These are phyloP conservation scores for Bugulina stolonifera DNA, from an alignment of 2,888 invertebrate species.

Conservation along the genomic window DNA sequence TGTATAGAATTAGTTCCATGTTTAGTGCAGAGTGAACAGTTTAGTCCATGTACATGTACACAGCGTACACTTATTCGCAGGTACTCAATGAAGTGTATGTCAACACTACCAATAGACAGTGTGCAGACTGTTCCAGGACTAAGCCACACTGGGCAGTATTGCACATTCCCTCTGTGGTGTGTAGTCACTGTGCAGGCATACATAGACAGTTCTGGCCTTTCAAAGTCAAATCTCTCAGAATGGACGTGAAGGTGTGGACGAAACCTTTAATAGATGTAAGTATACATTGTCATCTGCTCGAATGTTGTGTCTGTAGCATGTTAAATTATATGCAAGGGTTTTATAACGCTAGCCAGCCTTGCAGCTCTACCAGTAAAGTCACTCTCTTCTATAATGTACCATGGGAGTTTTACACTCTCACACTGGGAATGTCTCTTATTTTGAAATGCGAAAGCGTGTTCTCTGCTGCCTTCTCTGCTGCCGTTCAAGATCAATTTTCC, in stretches of 20 bases:
- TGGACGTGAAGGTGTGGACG: slow-evolving; percentile 51
- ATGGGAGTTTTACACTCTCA: too few species aligned
- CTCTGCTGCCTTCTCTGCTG: too few species aligned
- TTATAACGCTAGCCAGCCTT: background rate
- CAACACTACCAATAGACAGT: slow-evolving; percentile 53
- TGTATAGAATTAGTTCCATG: too few species aligned
- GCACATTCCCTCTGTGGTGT: slow-evolving; percentile 84
- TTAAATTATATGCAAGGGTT: background rate
- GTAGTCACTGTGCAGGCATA: slow-evolving; percentile 80
- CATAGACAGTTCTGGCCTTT: slow-evolving; percentile 88
- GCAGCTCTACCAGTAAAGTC: background rate
- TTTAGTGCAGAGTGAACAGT: too few species aligned
- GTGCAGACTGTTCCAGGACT: slow-evolving; percentile 82
- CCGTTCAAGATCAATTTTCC: too few species aligned
- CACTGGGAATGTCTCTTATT: too few species aligned
- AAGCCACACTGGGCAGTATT: slow-evolving; percentile 94
- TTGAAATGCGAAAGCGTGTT: too few species aligned
- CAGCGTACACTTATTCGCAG: slow-evolving; percentile 33
- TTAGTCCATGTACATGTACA: too few species aligned
- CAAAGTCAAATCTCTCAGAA: slow-evolving; percentile 74
- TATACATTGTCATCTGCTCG: too few species aligned
- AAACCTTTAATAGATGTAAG: slow-evolving; percentile 42
- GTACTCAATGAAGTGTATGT: slow-evolving; percentile 44
- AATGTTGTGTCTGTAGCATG: too few species aligned
- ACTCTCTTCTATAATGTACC: background rate